Evolutionary conservation across 2,888 invertebrate species (phyloP).

Genomic region (Cephus spinipes): DNA sequence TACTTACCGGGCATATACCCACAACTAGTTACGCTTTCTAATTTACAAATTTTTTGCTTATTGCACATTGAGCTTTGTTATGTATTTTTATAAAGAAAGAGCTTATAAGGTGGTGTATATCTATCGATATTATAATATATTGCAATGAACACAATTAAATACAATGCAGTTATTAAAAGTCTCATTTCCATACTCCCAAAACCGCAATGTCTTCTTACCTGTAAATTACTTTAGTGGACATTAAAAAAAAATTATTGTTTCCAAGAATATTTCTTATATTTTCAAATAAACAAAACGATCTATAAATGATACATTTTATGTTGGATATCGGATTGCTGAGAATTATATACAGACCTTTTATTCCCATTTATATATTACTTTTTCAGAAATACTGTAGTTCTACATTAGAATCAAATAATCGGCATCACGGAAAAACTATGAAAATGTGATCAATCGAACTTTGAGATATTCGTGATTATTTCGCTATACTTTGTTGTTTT

Average conservation of each 20-base stretch:
- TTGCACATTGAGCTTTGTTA: conserved; percentile 61
- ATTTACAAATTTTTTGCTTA: conserved; percentile 54
- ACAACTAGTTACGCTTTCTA: conserved; percentile 53
- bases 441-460: background rate
- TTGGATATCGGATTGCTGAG: background rate
- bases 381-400: background rate
- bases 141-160: conserved; percentile 43
- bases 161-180: conserved; percentile 17
- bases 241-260: background rate
- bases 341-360: background rate
- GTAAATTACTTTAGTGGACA: background rate
- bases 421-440: background rate
- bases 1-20: conserved; percentile 34
- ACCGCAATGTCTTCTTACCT: background rate
- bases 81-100: conserved; percentile 64
- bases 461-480: background rate
- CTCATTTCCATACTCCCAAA: background rate
- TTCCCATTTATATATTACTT: background rate
- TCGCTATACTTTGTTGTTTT: background rate
- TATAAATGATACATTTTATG: background rate
- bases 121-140: conserved; percentile 52
- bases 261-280: background rate
- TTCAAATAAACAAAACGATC: background rate
- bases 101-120: conserved; percentile 54
- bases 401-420: background rate